Evolutionary conservation across 37 sponge, comb jelly and placozoan species (phyloP).

Genomic region (Beroe ovata): DNA sequence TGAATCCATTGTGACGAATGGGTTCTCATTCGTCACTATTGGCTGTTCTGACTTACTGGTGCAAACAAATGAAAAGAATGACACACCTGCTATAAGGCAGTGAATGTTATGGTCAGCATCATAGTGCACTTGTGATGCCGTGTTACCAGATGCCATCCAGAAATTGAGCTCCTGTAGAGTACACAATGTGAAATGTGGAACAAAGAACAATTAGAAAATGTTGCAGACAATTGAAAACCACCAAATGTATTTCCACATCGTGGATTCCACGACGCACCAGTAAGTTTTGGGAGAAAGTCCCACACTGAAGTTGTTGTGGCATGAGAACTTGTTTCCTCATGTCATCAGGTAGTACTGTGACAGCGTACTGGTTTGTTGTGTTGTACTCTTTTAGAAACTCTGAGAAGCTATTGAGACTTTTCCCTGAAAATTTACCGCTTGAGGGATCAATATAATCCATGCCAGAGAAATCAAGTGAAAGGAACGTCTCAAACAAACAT

Average conservation of each 20-base stretch:
- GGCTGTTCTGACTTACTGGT: too few relatives aligned
- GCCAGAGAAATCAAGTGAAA: too few relatives aligned
- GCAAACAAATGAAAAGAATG: too few relatives aligned
- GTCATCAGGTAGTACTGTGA: conserved; percentile 70
- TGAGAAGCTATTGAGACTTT: conserved; percentile 9
- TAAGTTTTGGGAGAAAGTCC: conserved; percentile 64
- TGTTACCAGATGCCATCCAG: conserved; percentile 70
- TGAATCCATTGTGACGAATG: not conserved
- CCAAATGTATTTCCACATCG: too few relatives aligned
- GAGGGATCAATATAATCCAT: too few relatives aligned
- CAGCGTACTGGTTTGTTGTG: conserved; percentile 66
- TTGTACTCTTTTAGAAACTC: conserved; percentile 69
- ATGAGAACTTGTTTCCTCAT: conserved; percentile 69
- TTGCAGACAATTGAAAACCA: too few relatives aligned
- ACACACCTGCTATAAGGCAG: conserved; percentile 68
- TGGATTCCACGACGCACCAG: conserved; percentile 38
- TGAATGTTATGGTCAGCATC: conserved; percentile 72
- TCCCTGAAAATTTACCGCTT: too few relatives aligned
- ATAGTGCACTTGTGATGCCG: conserved; percentile 67
- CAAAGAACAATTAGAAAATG: too few relatives aligned
- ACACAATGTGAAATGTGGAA: not conserved
- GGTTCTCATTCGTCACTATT: not conserved
- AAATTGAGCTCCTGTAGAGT: conserved; percentile 68
- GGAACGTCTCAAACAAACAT: too few relatives aligned
- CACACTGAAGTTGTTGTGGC: conserved; percentile 58